phyloP scores from a whole-genome alignment of 2,888 invertebrate genomes.

The Tinea trinotella region DNA sequence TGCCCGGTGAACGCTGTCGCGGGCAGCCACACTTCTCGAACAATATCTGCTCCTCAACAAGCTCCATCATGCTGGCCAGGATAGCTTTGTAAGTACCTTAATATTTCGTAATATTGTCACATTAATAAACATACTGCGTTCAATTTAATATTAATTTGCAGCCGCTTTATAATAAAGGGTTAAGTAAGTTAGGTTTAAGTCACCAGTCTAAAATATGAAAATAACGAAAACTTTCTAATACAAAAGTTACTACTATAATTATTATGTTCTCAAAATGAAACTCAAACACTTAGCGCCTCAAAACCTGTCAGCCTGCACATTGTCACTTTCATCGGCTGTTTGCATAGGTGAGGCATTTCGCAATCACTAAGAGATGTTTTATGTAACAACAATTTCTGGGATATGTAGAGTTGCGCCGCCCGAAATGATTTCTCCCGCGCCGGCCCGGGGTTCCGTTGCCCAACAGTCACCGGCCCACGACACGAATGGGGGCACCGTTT shows the following conservation, averaged over 20 bases:
- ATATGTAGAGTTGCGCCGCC: constrained; percentile 34
- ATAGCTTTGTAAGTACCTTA: constrained; percentile 55
- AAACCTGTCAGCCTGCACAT: constrained; percentile 33
- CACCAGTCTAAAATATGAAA: background rate
- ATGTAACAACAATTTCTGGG: constrained; percentile 33
- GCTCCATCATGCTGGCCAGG: constrained; percentile 49
- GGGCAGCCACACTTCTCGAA: constrained; percentile 24
- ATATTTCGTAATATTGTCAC: constrained; percentile 3
- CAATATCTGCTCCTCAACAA: constrained; percentile 27
- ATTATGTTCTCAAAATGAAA: constrained; percentile 27
- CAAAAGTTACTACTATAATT: constrained; percentile 32
- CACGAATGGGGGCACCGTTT: constrained; percentile 67
- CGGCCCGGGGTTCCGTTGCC: constrained; percentile 64
- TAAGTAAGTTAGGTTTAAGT: too few relatives aligned
- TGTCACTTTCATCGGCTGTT: constrained; percentile 46
- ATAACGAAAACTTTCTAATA: constrained; percentile 49
- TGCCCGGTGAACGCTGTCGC: constrained; percentile 43
- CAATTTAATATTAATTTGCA: too few relatives aligned
- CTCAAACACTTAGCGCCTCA: constrained; percentile 23
- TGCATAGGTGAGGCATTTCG: constrained; percentile 33
- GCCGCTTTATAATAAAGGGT: too few relatives aligned
- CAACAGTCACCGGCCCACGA: constrained; percentile 54
- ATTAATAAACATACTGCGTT: background rate
- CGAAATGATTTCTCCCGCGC: constrained; percentile 55
- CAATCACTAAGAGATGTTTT: constrained; percentile 27